phyloP scores from a whole-genome alignment of 2,113 vertebrate genomes.

The Brachyistius frenatus region DNA sequence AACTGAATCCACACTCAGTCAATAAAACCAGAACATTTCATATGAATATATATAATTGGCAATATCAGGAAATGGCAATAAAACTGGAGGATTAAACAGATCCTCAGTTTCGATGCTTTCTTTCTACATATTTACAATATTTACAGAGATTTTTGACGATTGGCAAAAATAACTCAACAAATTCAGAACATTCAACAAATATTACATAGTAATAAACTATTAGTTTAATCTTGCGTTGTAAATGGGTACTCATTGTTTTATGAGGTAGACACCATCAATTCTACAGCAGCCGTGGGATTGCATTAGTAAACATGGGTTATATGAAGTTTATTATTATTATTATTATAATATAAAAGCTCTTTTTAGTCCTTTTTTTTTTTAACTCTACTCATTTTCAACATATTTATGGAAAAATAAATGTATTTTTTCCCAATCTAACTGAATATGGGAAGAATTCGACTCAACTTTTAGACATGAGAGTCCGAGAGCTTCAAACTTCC shows the following conservation, averaged over 20 bases:
- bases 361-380: not conserved
- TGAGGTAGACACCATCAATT: conserved; percentile 45
- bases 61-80: conserved; percentile 43
- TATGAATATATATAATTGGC: conserved; percentile 26
- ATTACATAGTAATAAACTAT: not conserved
- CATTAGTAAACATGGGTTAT: not conserved
- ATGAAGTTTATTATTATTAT: not conserved
- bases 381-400: not conserved
- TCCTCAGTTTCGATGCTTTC: conserved; percentile 1
- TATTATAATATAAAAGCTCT: not conserved
- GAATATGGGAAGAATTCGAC: conserved; percentile 10
- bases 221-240: conserved; percentile 1
- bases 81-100: conserved; percentile 18
- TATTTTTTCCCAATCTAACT: not conserved
- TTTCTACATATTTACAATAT: conserved; percentile 19
- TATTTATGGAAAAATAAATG: not conserved
- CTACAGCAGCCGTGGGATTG: conserved; percentile 7
- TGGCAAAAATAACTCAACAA: conserved; percentile 5
- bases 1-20: not conserved
- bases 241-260: conserved; percentile 3
- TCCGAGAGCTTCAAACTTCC: not conserved
- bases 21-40: conserved; percentile 3
- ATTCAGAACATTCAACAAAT: not conserved
- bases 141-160: conserved; percentile 7
- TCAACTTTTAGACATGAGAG: not conserved